phyloP scores from a whole-genome alignment of 2,888 invertebrate species.

The Drosophila prostipennis region DNA sequence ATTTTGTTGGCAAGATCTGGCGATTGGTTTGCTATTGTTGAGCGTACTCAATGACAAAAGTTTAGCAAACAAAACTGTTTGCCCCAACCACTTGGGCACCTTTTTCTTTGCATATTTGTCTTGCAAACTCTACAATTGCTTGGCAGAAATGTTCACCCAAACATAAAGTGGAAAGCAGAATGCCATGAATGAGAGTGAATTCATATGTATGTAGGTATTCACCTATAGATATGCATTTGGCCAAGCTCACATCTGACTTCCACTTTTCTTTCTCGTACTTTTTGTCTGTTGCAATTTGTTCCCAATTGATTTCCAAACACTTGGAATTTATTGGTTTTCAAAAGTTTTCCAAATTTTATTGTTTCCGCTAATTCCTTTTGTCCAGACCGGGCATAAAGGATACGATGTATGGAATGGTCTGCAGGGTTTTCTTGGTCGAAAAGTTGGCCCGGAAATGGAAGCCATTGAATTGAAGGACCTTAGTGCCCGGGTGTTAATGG shows the following conservation, averaged over 20 bases:
- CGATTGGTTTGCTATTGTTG: constrained; percentile 64
- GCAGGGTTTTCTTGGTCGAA: constrained; percentile 3
- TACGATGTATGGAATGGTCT: neutral
- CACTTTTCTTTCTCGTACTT: constrained; percentile 48
- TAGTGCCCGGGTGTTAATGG: neutral
- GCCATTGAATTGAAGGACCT: constrained; percentile 46
- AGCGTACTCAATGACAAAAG: constrained; percentile 65
- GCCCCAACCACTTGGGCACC: constrained; percentile 56
- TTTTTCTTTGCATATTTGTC: constrained; percentile 77
- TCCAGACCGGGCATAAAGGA: constrained; percentile 51
- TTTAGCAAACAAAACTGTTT: constrained; percentile 64
- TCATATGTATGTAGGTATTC: too few species aligned
- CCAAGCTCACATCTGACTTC: constrained; percentile 13
- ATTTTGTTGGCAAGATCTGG: constrained; percentile 21
- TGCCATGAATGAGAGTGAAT: constrained; percentile 31
- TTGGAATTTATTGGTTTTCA: constrained; percentile 76
- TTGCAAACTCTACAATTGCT: constrained; percentile 72
- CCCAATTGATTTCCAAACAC: constrained; percentile 76
- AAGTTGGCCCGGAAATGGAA: constrained; percentile 66
- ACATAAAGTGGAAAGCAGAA: constrained; percentile 31
- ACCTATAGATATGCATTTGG: neutral
- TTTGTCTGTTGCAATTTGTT: constrained; percentile 73
- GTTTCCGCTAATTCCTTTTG: constrained; percentile 80
- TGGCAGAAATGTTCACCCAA: constrained; percentile 58
- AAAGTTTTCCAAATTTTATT: constrained; percentile 76